A percentile compares a stretch with the other conserved stretches of the same genome.
phyloP scores from a whole-genome alignment of 1,140 invertebrate species.

The Brachionus sp. region DNA sequence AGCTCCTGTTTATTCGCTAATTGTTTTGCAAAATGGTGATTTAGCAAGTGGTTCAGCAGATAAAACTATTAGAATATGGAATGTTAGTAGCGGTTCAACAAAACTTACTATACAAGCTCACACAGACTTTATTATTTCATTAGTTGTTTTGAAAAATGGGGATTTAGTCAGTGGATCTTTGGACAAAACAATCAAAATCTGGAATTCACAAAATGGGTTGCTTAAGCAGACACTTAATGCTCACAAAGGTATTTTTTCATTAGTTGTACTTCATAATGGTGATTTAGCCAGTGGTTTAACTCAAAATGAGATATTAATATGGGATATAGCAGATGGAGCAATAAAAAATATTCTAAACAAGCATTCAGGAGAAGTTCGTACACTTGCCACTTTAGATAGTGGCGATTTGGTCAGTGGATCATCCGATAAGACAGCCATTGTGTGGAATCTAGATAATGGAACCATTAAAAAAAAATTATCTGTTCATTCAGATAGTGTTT shows the following conservation, averaged over 20 bases:
- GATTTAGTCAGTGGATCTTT: too few relatives aligned
- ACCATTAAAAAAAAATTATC: not conserved
- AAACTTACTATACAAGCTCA: too few relatives aligned
- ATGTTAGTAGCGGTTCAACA: too few relatives aligned
- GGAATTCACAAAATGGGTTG: too few relatives aligned
- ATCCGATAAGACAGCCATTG: conserved; percentile 90
- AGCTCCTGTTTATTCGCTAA: not conserved
- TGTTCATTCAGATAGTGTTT: not conserved
- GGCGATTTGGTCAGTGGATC: conserved; percentile 92
- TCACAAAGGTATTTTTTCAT: too few relatives aligned
- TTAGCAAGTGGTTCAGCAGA: too few relatives aligned
- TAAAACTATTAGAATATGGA: too few relatives aligned
- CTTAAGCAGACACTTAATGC: too few relatives aligned
- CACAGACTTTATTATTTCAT: too few relatives aligned
- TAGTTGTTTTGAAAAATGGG: too few relatives aligned
- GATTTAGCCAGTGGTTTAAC: not conserved
- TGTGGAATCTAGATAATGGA: conserved; percentile 71
- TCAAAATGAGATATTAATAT: not conserved
- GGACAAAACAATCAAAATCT: too few relatives aligned
- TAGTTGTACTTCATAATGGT: not conserved
- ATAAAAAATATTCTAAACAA: not conserved
- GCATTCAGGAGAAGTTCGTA: not conserved
- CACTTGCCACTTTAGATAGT: conserved; percentile 69
- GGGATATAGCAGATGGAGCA: not conserved
- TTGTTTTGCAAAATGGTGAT: too few relatives aligned